A percentile compares a stretch with the other conserved stretches of the same genome.
phyloP scores from a whole-genome alignment of 2,113 vertebrate genomes.

The Scolopax mira region DNA sequence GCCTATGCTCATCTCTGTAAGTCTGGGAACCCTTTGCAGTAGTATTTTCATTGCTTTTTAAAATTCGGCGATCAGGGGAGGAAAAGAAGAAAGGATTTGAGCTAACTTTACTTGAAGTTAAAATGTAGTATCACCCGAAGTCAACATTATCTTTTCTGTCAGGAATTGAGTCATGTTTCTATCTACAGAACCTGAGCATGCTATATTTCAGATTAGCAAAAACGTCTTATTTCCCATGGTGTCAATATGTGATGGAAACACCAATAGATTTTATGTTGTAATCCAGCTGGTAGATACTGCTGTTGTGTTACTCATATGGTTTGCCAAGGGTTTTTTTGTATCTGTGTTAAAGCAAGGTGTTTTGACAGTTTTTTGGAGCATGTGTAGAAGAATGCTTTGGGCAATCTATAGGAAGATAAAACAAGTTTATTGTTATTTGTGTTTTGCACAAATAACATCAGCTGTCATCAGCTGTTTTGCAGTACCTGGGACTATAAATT shows the following conservation, averaged over 20 bases:
- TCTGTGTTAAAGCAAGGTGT: background rate
- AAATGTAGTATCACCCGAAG: background rate
- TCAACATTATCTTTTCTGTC: background rate
- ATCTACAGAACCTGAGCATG: background rate
- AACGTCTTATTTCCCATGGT: background rate
- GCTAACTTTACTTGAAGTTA: background rate
- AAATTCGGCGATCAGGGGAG: accelerated
- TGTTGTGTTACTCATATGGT: background rate
- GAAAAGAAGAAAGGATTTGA: background rate
- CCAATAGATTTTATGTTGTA: background rate
- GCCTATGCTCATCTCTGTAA: background rate
- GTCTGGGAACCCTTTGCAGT: background rate
- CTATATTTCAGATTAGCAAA: background rate
- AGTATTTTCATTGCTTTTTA: background rate
- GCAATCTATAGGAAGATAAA: background rate
- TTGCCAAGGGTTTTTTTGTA: background rate
- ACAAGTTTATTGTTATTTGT: background rate
- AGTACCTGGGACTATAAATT: background rate
- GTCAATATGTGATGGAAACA: background rate
- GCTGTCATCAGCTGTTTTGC: background rate
- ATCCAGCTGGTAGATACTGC: background rate
- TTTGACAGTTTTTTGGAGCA: background rate
- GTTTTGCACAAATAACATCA: no score
- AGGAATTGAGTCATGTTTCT: background rate
- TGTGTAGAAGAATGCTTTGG: background rate